phyloP scores from a whole-genome alignment of 2,113 vertebrate genomes.

The Herpetotheres cachinnans region DNA sequence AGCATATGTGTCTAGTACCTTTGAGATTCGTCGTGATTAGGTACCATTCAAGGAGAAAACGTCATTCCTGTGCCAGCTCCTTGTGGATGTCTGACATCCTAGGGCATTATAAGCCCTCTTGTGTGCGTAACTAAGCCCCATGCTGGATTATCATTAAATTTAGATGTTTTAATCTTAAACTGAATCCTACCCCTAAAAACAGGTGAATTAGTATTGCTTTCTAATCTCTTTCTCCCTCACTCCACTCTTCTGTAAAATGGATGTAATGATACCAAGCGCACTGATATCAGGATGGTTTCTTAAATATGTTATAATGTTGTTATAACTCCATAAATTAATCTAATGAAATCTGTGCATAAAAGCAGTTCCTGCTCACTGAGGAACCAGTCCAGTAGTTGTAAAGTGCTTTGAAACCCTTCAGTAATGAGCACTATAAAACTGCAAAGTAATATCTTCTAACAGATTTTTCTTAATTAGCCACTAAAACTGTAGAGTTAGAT shows the following conservation, averaged over 20 bases:
- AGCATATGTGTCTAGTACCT: accelerated
- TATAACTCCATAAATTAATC: background rate
- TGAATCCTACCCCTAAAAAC: background rate
- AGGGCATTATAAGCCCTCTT: background rate
- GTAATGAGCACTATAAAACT: background rate
- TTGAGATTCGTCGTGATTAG: background rate
- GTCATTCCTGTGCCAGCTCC: background rate
- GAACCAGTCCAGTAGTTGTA: background rate
- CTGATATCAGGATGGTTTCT: background rate
- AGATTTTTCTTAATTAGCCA: constrained; percentile 12
- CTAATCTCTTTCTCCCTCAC: background rate
- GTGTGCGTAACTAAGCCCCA: background rate
- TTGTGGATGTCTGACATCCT: background rate
- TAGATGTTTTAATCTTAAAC: background rate
- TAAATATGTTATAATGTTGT: background rate
- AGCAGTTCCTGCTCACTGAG: background rate
- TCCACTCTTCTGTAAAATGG: background rate
- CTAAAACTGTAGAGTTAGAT: background rate
- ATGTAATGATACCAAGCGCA: background rate
- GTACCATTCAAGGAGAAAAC: background rate
- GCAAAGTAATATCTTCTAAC: background rate
- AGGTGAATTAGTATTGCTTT: background rate
- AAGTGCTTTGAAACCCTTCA: background rate
- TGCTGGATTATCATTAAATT: background rate
- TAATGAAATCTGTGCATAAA: background rate